phyloP scores from a whole-genome alignment of 2,888 invertebrate species.

The Spilosoma lubricipeda region DNA sequence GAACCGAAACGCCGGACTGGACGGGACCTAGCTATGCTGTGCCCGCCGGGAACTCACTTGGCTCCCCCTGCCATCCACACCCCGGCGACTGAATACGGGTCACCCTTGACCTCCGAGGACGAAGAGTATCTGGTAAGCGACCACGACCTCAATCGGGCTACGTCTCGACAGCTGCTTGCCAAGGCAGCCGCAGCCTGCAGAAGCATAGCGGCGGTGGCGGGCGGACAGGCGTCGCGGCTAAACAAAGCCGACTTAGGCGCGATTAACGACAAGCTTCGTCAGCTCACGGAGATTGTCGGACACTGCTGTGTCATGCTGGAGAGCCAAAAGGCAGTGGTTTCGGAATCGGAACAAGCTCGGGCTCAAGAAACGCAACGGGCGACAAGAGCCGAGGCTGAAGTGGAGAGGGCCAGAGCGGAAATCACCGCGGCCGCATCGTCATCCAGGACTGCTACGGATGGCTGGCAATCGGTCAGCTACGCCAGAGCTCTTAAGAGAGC shows the following conservation, averaged over 20 bases:
- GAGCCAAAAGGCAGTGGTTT: neutral
- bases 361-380: neutral
- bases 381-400: too few relatives aligned
- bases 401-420: too few relatives aligned
- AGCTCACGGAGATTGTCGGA: neutral
- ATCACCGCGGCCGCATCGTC: rapidly evolving
- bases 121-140: too few relatives aligned
- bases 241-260: neutral
- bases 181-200: neutral
- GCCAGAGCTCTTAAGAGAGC: neutral
- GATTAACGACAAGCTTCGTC: neutral
- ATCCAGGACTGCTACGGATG: neutral
- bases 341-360: neutral
- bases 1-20: too few relatives aligned
- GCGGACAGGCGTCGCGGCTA: neutral
- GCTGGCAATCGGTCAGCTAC: neutral
- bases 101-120: too few relatives aligned
- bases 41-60: too few relatives aligned
- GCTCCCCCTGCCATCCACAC: too few relatives aligned
- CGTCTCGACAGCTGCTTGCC: neutral
- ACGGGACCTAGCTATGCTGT: too few relatives aligned
- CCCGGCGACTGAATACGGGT: too few relatives aligned
- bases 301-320: neutral
- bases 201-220: neutral
- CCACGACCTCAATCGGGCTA: too few relatives aligned